Evolutionary conservation across 2,888 invertebrate genomes (phyloP).

Genomic region (Flabesymbios commensalis): DNA sequence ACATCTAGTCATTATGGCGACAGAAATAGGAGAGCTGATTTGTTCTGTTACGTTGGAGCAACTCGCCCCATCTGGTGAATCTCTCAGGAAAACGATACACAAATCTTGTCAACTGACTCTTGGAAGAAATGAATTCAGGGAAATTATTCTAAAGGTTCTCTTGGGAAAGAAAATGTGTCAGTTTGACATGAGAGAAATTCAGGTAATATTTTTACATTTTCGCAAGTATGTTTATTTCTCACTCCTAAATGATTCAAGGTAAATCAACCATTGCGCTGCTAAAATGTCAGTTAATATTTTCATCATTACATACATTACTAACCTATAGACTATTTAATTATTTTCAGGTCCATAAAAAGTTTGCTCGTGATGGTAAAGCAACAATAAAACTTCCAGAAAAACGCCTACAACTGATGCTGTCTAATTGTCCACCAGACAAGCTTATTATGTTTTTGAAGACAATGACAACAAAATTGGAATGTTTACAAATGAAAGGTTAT

Average conservation of each 20-base stretch:
- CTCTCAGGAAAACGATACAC: conserved; percentile 42
- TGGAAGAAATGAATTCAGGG: conserved; percentile 77
- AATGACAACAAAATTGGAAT: conserved; percentile 72
- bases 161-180: conserved; percentile 71
- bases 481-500: conserved; percentile 38
- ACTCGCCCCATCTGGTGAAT: conserved; percentile 44
- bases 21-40: conserved; percentile 25
- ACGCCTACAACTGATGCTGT: conserved; percentile 72
- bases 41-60: conserved; percentile 50
- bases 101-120: conserved; percentile 74
- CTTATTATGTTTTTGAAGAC: conserved; percentile 78
- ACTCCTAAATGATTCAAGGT: no score
- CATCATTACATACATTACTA: no score
- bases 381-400: conserved; percentile 80
- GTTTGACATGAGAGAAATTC: conserved; percentile 73
- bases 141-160: conserved; percentile 76
- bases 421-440: conserved; percentile 85
- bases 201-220: no score
- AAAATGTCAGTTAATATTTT: no score
- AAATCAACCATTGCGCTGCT: no score
- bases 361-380: conserved; percentile 80
- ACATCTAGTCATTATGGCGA: neutral
- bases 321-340: no score
- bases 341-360: conserved; percentile 81
- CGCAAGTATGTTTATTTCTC: no score